A percentile compares a stretch with the other conserved stretches of the same genome.
These are phyloP conservation scores for Aurelia coerulea DNA, from an alignment of 30 jellyfish, hydroid and myxozoan species.

Conservation along the genomic window DNA sequence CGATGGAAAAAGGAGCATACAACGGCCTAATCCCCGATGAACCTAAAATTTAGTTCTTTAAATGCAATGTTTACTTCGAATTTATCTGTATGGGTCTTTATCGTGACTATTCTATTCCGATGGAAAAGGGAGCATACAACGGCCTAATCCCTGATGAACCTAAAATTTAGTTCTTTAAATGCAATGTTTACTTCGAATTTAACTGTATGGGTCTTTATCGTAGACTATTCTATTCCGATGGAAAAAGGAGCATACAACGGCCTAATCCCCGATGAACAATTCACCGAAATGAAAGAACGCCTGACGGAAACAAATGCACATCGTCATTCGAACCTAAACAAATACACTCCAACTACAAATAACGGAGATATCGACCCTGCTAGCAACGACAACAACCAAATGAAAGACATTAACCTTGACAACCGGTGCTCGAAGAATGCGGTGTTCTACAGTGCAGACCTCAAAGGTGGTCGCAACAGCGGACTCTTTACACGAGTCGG, in stretches of 20 bases:
- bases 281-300: constrained; percentile 62
- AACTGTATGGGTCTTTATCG: neutral
- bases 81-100: too few species aligned
- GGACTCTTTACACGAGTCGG: constrained; percentile 93
- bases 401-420: constrained; percentile 30
- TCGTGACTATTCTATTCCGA: constrained; percentile 88
- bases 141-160: constrained; percentile 78
- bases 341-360: neutral
- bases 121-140: constrained; percentile 94
- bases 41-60: neutral
- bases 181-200: too few species aligned
- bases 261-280: constrained; percentile 67
- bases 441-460: constrained; percentile 85
- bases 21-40: constrained; percentile 82
- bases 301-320: constrained; percentile 67
- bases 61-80: too few species aligned
- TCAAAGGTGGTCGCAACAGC: constrained; percentile 94
- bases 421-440: constrained; percentile 75
- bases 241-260: constrained; percentile 96
- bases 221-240: constrained; percentile 92
- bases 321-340: constrained; percentile 83
- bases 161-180: too few species aligned
- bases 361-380: constrained; percentile 61
- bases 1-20: constrained; percentile 95
- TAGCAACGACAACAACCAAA: constrained; percentile 13